Conservation (phyloP, 1,140 invertebrate genomes). For the Atta colombica region DNA sequence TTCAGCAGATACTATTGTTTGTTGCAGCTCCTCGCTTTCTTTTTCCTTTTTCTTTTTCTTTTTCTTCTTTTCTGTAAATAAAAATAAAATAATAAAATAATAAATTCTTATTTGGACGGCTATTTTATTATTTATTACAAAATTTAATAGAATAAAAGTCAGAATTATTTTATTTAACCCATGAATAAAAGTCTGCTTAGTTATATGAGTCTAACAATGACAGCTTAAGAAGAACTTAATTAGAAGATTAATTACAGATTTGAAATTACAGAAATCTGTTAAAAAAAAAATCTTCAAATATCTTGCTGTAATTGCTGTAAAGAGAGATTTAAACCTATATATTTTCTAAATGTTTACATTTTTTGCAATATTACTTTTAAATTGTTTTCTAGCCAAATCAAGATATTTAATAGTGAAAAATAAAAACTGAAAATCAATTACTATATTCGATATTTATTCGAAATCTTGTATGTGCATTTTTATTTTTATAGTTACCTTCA, state of each 20-base stretch:
- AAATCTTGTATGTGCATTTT: background rate
- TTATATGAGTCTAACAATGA: background rate
- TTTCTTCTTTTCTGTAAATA: slow-evolving; percentile 81
- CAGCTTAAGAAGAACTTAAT: background rate
- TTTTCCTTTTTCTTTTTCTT: slow-evolving; percentile 82
- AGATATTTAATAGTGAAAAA: slow-evolving; percentile 5
- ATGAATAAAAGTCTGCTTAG: background rate
- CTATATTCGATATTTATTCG: background rate
- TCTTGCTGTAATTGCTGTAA: background rate
- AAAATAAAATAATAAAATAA: slow-evolving; percentile 9
- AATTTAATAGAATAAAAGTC: background rate
- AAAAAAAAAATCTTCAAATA: background rate
- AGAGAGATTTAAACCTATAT: background rate
- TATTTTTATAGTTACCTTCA: slow-evolving; percentile 20
- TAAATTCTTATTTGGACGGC: background rate
- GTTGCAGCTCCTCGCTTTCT: slow-evolving; percentile 74
- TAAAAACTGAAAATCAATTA: background rate
- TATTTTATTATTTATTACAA: background rate
- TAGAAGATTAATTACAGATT: background rate
- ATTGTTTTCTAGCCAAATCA: slow-evolving; percentile 3
- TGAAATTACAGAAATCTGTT: background rate
- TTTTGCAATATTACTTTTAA: background rate
- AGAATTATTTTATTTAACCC: no score
- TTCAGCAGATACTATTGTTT: slow-evolving; percentile 59
- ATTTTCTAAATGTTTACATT: background rate